These are phyloP conservation scores for Brachyopa scutellaris DNA, from an alignment of 2,888 invertebrate species.

Conservation along the genomic window DNA sequence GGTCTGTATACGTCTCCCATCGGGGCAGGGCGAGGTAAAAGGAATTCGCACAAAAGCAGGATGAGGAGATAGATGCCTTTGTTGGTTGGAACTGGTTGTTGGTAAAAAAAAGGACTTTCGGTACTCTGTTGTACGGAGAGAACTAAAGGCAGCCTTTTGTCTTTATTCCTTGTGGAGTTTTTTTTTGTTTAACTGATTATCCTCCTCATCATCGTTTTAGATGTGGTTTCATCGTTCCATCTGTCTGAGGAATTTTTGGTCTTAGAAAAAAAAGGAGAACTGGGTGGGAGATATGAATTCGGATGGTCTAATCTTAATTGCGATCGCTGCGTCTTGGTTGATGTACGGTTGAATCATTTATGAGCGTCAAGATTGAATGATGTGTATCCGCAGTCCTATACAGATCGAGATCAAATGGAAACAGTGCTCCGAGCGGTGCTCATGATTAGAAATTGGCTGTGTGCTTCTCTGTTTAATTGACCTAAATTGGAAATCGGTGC, in stretches of 20 bases:
- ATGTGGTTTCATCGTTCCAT: too few relatives aligned
- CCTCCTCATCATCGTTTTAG: too few relatives aligned
- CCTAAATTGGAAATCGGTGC: slow-evolving; percentile 63
- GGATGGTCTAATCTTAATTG: slow-evolving; percentile 68
- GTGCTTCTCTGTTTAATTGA: slow-evolving; percentile 70
- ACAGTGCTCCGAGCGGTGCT: slow-evolving; percentile 35
- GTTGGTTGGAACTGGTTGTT: slow-evolving; percentile 20
- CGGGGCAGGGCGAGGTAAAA: background rate
- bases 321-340: slow-evolving; percentile 57
- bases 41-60: slow-evolving; percentile 28
- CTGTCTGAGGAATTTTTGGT: slow-evolving; percentile 46
- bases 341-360: slow-evolving; percentile 59
- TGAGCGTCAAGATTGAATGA: slow-evolving; percentile 21
- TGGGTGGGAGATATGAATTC: slow-evolving; percentile 49
- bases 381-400: background rate
- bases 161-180: slow-evolving; percentile 27
- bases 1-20: background rate
- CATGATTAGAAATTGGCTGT: slow-evolving; percentile 61
- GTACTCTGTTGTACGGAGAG: background rate
- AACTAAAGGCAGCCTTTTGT: slow-evolving; percentile 35
- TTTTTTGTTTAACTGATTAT: too few relatives aligned
- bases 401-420: slow-evolving; percentile 37
- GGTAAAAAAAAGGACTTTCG: slow-evolving; percentile 55
- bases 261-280: slow-evolving; percentile 16
- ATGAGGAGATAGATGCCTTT: slow-evolving; percentile 22